Percentiles rank a stretch among this genome's conserved stretches.
These are phyloP conservation scores for Triplophysa tibetana DNA, from an alignment of 2,113 vertebrate species.

Conservation along the genomic window DNA sequence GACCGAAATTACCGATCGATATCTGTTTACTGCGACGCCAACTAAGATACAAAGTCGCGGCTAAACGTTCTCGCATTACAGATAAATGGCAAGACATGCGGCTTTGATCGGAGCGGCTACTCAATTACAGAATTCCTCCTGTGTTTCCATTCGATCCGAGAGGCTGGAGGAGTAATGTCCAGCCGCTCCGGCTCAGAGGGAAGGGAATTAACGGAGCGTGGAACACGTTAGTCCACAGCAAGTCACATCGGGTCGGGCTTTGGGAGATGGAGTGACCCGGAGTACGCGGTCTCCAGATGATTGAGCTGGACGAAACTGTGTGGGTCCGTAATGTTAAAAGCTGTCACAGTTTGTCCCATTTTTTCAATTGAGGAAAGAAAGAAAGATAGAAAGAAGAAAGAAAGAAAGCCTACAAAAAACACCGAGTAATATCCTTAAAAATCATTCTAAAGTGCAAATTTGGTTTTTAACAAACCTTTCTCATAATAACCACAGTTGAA, in stretches of 20 bases:
- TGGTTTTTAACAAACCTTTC: too few relatives aligned
- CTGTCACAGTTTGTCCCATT: constrained; percentile 19
- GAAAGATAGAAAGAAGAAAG: neutral
- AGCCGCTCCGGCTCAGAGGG: neutral
- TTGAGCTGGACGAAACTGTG: neutral
- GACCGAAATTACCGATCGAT: neutral
- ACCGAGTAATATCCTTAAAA: too few relatives aligned
- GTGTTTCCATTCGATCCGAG: neutral
- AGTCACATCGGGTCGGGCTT: neutral
- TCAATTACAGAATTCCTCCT: neutral
- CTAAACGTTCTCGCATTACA: neutral
- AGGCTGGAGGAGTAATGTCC: constrained; percentile 5
- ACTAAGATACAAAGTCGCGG: neutral
- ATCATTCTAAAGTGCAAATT: too few relatives aligned
- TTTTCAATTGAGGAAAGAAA: neutral
- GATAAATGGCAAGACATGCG: neutral
- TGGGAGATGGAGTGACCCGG: constrained; percentile 12
- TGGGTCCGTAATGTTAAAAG: constrained; percentile 2
- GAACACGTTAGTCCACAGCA: neutral
- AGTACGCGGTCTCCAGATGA: neutral
- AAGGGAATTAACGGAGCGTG: constrained; percentile 9
- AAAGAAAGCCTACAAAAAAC: too few relatives aligned
- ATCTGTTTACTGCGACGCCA: neutral
- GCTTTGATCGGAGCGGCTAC: neutral
- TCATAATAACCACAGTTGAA: too few relatives aligned